Evolutionary conservation across 2,888 invertebrate species (phyloP).

Genomic region (Apomyelois bistriatella): DNA sequence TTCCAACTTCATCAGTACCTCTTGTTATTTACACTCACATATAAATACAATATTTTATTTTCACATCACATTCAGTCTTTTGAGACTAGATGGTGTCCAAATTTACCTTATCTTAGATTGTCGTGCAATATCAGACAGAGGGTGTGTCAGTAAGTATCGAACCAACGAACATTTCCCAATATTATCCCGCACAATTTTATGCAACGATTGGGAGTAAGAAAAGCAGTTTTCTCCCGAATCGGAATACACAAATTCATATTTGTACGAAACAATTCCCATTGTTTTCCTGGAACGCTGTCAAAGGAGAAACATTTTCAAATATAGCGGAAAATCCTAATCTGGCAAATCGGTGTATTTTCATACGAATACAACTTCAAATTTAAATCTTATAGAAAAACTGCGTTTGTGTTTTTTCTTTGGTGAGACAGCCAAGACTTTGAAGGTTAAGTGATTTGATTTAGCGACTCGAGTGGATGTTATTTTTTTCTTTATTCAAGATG

Average conservation of each 20-base stretch:
- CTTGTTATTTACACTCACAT: too few species aligned
- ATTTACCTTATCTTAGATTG: too few species aligned
- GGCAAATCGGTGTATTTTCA: conserved; percentile 1
- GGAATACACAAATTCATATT: conserved; percentile 10
- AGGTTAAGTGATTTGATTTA: conserved; percentile 3
- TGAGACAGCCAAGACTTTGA: neutral
- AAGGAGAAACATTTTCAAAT: conserved; percentile 23
- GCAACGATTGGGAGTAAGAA: neutral
- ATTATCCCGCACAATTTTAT: neutral
- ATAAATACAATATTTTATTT: too few species aligned
- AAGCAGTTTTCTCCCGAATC: conserved; percentile 2
- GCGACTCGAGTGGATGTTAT: neutral
- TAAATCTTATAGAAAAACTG: neutral
- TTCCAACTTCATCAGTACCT: too few species aligned
- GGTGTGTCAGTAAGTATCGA: neutral
- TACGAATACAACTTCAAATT: neutral
- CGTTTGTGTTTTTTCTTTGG: neutral
- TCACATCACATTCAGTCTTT: too few species aligned
- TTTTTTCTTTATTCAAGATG: neutral
- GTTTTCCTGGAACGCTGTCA: conserved; percentile 6
- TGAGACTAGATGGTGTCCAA: too few species aligned
- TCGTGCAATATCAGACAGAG: neutral
- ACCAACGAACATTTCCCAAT: neutral
- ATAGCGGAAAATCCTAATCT: conserved; percentile 8
- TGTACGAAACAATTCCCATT: conserved; percentile 7